A percentile compares a stretch with the other conserved stretches of the same genome.
Evolutionary conservation across 2,888 invertebrate genomes (phyloP).

Genomic region (Podotricha telesiphe): DNA sequence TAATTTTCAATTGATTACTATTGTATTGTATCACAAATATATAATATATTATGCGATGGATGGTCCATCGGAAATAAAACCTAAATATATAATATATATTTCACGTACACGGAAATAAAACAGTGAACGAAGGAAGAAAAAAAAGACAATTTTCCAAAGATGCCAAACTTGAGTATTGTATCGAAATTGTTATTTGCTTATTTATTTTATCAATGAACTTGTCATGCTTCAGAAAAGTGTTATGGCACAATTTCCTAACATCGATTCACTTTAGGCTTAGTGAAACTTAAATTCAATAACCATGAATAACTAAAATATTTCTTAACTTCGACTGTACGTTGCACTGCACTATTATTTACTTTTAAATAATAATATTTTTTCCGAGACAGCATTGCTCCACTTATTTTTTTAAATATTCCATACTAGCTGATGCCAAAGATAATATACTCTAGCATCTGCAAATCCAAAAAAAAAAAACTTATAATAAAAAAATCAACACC

Average conservation of each 20-base stretch:
- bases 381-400: slow-evolving; percentile 6
- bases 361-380: neutral
- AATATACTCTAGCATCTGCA: neutral
- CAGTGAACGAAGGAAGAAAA: too few relatives aligned
- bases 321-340: neutral
- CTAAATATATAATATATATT: too few relatives aligned
- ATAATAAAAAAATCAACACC: neutral
- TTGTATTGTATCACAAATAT: neutral
- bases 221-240: slow-evolving; percentile 66
- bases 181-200: slow-evolving; percentile 30
- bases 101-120: too few relatives aligned
- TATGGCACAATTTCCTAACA: slow-evolving; percentile 59
- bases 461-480: neutral
- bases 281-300: slow-evolving; percentile 38
- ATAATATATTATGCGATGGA: too few relatives aligned
- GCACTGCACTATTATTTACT: neutral
- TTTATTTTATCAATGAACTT: slow-evolving; percentile 76
- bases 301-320: slow-evolving; percentile 20
- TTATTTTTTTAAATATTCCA: slow-evolving; percentile 8
- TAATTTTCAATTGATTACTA: slow-evolving; percentile 5
- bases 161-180: neutral
- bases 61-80: too few relatives aligned
- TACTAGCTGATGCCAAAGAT: neutral
- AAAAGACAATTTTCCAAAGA: neutral
- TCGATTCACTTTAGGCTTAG: slow-evolving; percentile 48